Conservation (phyloP, 1,140 invertebrate genomes). For the Notospermus geniculatus region DNA sequence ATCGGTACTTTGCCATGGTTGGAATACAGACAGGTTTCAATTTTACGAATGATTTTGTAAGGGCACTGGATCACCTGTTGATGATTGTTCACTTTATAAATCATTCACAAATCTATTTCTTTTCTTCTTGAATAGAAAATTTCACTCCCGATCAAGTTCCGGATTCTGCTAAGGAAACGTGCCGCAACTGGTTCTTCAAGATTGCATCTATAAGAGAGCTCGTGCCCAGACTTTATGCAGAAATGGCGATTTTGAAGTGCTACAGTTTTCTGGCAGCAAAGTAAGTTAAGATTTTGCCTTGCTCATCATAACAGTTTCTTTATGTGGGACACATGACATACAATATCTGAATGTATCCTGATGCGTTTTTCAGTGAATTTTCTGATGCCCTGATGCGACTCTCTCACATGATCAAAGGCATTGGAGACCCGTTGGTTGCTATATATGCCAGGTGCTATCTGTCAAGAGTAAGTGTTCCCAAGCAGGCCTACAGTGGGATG, state of each 20-base stretch:
- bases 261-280: slow-evolving; percentile 77
- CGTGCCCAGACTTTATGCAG: slow-evolving; percentile 90
- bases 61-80: too few relatives aligned
- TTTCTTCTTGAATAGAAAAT: slow-evolving; percentile 43
- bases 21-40: too few relatives aligned
- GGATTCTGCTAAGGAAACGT: slow-evolving; percentile 90
- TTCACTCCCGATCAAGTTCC: slow-evolving; percentile 70
- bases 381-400: slow-evolving; percentile 71
- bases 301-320: too few relatives aligned
- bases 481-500: too few relatives aligned
- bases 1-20: too few relatives aligned
- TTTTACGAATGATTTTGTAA: too few relatives aligned
- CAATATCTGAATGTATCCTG: too few relatives aligned
- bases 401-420: slow-evolving; percentile 82
- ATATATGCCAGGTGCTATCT: slow-evolving; percentile 88
- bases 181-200: slow-evolving; percentile 98
- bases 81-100: too few relatives aligned
- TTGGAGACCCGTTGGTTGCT: slow-evolving; percentile 90
- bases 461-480: slow-evolving; percentile 65
- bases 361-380: slow-evolving; percentile 64
- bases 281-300: too few relatives aligned
- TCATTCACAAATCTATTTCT: too few relatives aligned
- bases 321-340: too few relatives aligned
- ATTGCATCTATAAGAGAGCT: slow-evolving; percentile 95
- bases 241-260: slow-evolving; percentile 88